Evolutionary conservation across 1,140 invertebrate genomes (phyloP), one percentile per base, ranked within the genome.

Genomic region (Eumaeus atala): DNA sequence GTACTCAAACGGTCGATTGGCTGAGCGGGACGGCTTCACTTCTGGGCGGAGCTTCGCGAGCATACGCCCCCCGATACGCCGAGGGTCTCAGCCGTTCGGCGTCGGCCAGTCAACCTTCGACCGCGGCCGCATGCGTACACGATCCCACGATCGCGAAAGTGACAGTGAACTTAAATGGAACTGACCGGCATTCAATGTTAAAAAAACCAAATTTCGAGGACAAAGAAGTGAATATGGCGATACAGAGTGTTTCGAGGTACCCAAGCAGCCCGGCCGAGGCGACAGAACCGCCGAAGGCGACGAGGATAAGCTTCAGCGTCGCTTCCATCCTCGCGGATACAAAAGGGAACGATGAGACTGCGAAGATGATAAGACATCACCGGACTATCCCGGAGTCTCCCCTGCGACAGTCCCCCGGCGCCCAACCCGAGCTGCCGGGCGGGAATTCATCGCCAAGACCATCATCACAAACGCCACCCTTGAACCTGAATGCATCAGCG

Each of bases 231-330:
- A 88, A 86, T 63, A 88, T 88, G 87, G 85, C 85, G 83, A 88
- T 88, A 76, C 77, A 88, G 73, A 88, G 85, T 72, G 75, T 88
- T 58, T 84, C 85, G 36, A 84, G 83, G 54, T 87, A 86, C 67
- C 77, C 79, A 49, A 84, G 81, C 76, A 88, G 88, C 72, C 88
- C 89, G 59, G 87, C 88, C n/a, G 73, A 88, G 61, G 73, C 89
- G 50, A 84, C 90, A 34, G 90, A 89, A 54, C 85, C 89, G 47
- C 89, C 88, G 62, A 90, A 89, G 61, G 77, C 75, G 5, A 84
- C 88, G n/a, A 77, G 89, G 58, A 90, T 92, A 63, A 92, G 91
- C 76, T 92, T 92, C 76, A 92, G 92, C 78, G 92, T 92, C 9
- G 92, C 91, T 0, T 92, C 91, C 0, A 84, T 92, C 18, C 70